Percentiles rank a stretch among this genome's conserved stretches.
phyloP scores from a whole-genome alignment of 2,888 invertebrate species.

The Helicoverpa assulta region DNA sequence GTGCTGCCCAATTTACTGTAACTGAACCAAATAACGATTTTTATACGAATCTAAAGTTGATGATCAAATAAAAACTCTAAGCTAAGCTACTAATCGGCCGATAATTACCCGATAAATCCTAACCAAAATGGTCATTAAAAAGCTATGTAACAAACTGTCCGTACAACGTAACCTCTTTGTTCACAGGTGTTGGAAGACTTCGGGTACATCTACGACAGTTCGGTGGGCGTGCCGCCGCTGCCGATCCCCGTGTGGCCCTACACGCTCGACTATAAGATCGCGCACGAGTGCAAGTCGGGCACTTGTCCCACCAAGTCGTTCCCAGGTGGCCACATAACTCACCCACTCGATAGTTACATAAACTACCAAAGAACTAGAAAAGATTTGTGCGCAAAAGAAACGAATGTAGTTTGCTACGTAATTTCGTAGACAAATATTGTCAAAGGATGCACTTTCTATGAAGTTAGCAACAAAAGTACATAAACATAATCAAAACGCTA shows the following conservation, averaged over 20 bases:
- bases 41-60: too few relatives aligned
- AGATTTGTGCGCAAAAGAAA: conserved; percentile 41
- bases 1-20: too few relatives aligned
- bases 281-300: conserved; percentile 97
- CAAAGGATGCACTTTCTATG: not conserved
- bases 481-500: too few relatives aligned
- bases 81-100: not conserved
- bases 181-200: conserved; percentile 96
- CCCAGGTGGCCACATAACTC: conserved; percentile 91
- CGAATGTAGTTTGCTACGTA: not conserved
- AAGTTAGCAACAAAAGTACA: conserved; percentile 1
- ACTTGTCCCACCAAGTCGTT: conserved; percentile 97
- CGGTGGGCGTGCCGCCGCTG: conserved; percentile 95
- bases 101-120: not conserved
- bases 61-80: too few relatives aligned
- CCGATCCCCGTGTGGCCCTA: conserved; percentile 97
- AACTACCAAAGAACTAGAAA: conserved; percentile 45
- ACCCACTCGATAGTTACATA: conserved; percentile 37
- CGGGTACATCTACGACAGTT: conserved; percentile 97
- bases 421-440: conserved; percentile 18
- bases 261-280: conserved; percentile 97
- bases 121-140: not conserved
- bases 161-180: conserved; percentile 20
- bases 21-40: too few relatives aligned
- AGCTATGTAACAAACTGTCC: not conserved